Evolutionary conservation across 2,888 invertebrate species (phyloP).

Genomic region (Harpagoxenus sublaevis): DNA sequence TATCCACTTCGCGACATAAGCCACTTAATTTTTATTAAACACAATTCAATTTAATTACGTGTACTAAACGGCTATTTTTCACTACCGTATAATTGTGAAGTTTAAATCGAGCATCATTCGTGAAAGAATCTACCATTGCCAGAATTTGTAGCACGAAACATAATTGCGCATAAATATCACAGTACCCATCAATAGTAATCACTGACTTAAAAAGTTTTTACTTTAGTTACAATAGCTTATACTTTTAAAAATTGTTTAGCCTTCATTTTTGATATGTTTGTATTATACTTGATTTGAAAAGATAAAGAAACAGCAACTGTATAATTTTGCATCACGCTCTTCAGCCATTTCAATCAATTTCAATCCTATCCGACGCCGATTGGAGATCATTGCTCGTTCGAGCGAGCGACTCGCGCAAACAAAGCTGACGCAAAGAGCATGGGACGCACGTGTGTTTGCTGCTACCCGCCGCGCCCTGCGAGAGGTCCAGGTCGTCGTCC

Average conservation of each 20-base stretch:
- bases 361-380: slow-evolving; percentile 40
- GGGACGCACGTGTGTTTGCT: slow-evolving; percentile 81
- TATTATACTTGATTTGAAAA: neutral
- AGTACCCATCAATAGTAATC: neutral
- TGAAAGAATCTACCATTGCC: neutral
- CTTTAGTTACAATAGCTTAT: neutral
- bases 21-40: slow-evolving; percentile 32
- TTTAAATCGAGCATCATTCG: neutral
- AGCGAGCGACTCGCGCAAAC: slow-evolving; percentile 70
- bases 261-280: neutral
- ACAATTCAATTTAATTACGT: slow-evolving; percentile 41
- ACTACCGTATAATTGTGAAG: neutral
- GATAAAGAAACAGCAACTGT: neutral
- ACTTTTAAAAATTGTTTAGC: neutral
- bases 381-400: slow-evolving; percentile 39
- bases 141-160: neutral
- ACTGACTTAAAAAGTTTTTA: neutral
- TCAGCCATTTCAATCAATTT: slow-evolving; percentile 4
- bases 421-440: slow-evolving; percentile 76
- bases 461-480: slow-evolving; percentile 73
- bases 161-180: neutral
- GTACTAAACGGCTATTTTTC: neutral
- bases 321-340: slow-evolving; percentile 6
- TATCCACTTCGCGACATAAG: neutral
- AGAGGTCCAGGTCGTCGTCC: slow-evolving; percentile 55